phyloP scores from a whole-genome alignment of 1,140 invertebrate species.

The Saccostrea cuccullata region DNA sequence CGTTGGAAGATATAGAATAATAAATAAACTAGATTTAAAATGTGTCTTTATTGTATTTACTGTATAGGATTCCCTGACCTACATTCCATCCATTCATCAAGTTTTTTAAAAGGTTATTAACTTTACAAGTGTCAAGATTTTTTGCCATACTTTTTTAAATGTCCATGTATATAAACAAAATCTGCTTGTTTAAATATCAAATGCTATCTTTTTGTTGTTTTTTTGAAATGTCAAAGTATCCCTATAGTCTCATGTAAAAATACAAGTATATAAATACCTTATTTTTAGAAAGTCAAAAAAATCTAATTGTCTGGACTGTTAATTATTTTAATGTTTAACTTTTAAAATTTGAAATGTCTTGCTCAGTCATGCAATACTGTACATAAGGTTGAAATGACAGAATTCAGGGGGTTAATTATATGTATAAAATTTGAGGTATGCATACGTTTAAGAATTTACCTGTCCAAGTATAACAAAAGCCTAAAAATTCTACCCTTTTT shows the following conservation, averaged over 20 bases:
- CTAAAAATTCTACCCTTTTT: not conserved
- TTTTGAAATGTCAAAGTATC: not conserved
- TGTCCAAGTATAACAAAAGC: not conserved
- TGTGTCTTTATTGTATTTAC: not conserved
- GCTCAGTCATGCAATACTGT: not conserved
- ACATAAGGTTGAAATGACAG: not conserved
- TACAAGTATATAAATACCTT: not conserved
- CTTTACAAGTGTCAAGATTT: slow-evolving; percentile 17
- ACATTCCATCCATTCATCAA: slow-evolving; percentile 15
- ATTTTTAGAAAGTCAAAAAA: not conserved
- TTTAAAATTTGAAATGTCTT: not conserved
- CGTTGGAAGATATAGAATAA: not conserved
- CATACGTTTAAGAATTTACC: slow-evolving; percentile 13
- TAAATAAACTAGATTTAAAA: not conserved
- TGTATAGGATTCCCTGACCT: not conserved
- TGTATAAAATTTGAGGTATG: slow-evolving; percentile 14
- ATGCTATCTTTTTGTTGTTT: not conserved
- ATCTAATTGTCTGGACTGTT: not conserved
- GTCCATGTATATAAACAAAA: not conserved
- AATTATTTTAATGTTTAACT: not conserved
- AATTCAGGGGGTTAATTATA: not conserved
- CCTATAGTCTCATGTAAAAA: not conserved
- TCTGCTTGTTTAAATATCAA: not conserved
- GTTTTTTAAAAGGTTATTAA: not conserved
- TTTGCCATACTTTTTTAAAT: slow-evolving; percentile 2